phyloP scores from a whole-genome alignment of 2,888 invertebrate species.

The Allygus modestus region DNA sequence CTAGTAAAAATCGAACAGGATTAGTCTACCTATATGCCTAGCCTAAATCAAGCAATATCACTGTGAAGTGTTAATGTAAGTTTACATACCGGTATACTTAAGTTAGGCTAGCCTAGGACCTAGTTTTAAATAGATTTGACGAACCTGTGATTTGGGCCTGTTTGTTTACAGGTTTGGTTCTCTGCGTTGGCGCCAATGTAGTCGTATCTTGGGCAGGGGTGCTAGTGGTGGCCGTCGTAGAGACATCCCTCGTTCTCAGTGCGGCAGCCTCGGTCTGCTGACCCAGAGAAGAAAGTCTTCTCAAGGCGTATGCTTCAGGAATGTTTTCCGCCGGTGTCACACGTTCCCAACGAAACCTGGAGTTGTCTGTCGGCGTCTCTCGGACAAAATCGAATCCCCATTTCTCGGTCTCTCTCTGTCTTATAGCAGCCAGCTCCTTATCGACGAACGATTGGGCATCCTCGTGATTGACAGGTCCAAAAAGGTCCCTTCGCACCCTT shows the following conservation, averaged over 20 bases:
- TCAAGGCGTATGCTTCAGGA: slow-evolving; percentile 61
- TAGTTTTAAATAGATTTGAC: neutral
- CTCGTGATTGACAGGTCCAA: slow-evolving; percentile 62
- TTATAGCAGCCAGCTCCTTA: slow-evolving; percentile 55
- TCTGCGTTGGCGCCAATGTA: neutral
- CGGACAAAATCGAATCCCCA: slow-evolving; percentile 62
- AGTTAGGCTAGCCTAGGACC: no score
- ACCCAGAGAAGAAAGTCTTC: slow-evolving; percentile 38
- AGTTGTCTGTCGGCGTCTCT: slow-evolving; percentile 55
- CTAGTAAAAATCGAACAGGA: no score
- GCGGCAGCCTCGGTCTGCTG: slow-evolving; percentile 19
- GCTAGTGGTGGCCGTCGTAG: neutral
- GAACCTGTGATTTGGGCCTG: slow-evolving; percentile 58
- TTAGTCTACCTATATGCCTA: no score
- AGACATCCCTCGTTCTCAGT: neutral
- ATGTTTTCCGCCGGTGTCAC: slow-evolving; percentile 58
- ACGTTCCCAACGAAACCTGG: slow-evolving; percentile 61
- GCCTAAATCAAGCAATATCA: no score
- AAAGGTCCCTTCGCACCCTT: slow-evolving; percentile 56
- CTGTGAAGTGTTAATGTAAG: no score
- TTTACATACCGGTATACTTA: no score
- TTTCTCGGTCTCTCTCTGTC: slow-evolving; percentile 47
- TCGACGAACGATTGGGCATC: slow-evolving; percentile 56
- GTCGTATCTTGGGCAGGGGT: slow-evolving; percentile 9
- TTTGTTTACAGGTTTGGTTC: slow-evolving; percentile 47